Evolutionary conservation across 35 echinoderm and acorn worm species (phyloP).

Genomic region (Ophioderma brevispina): DNA sequence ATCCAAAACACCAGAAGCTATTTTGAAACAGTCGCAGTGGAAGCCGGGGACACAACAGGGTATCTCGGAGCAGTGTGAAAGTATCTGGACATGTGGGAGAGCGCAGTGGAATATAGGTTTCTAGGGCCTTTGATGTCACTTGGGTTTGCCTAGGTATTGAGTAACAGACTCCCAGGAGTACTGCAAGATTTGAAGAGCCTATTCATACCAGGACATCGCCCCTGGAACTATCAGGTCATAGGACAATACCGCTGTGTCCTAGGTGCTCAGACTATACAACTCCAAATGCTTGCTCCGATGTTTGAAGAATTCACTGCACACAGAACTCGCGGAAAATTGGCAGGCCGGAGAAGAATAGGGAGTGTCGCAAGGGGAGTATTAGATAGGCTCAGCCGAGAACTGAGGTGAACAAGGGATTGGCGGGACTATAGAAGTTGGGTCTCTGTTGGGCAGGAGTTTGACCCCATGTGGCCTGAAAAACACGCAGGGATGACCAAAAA

Average conservation of each 20-base stretch:
- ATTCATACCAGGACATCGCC: background rate
- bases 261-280: background rate
- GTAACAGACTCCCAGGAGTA: background rate
- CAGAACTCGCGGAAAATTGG: background rate
- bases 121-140: background rate
- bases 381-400: background rate
- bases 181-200: background rate
- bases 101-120: background rate
- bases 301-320: background rate
- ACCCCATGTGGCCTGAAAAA: slow-evolving; percentile 11
- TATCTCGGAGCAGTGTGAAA: too few species aligned
- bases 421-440: background rate
- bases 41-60: too few species aligned
- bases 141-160: background rate
- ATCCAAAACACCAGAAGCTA: too few species aligned
- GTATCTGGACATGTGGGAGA: too few species aligned
- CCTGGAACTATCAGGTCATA: background rate
- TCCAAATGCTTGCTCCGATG: background rate
- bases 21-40: too few species aligned
- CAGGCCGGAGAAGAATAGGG: background rate
- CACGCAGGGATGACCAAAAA: background rate
- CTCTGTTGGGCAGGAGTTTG: background rate
- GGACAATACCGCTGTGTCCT: background rate
- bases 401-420: background rate
- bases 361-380: background rate